Evolutionary conservation across 2,113 vertebrate species (phyloP).

Genomic region (Coptodon rendalli): DNA sequence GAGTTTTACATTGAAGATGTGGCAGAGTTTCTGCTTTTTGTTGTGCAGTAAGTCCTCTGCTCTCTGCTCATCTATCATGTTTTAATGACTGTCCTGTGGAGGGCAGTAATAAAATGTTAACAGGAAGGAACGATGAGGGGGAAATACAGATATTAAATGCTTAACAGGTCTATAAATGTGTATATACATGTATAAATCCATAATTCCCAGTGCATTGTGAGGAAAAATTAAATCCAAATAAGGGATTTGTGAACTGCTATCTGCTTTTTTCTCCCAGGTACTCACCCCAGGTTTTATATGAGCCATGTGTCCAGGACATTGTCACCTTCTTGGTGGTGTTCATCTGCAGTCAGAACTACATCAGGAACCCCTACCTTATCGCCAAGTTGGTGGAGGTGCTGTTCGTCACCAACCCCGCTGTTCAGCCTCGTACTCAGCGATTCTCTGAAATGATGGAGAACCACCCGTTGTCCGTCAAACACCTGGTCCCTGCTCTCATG

Average conservation of each 20-base stretch:
- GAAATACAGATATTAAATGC: background rate
- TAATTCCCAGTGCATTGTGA: accelerated
- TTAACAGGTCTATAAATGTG: background rate
- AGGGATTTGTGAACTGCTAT: background rate
- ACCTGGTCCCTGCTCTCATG: conserved; percentile 97
- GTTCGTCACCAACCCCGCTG: conserved; percentile 96
- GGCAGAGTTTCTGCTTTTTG: conserved; percentile 99
- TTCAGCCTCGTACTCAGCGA: conserved; percentile 94
- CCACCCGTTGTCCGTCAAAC: conserved; percentile 88
- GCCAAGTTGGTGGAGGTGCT: conserved; percentile 98
- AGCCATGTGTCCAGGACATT: conserved; percentile 96
- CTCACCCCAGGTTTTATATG: conserved; percentile 96
- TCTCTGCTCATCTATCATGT: background rate
- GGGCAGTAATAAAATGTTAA: background rate
- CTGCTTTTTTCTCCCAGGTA: conserved; percentile 75
- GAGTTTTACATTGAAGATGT: conserved; percentile 99
- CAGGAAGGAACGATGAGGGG: background rate
- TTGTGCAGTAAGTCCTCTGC: conserved; percentile 91
- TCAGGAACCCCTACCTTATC: conserved; percentile 95
- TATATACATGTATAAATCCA: background rate
- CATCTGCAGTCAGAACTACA: conserved; percentile 98
- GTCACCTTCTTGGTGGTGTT: conserved; percentile 97
- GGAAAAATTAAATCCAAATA: background rate
- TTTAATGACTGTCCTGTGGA: background rate
- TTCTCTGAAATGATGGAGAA: conserved; percentile 99